These are phyloP conservation scores for Hiodon alosoides DNA, from an alignment of 2,113 vertebrate species.

Conservation along the genomic window DNA sequence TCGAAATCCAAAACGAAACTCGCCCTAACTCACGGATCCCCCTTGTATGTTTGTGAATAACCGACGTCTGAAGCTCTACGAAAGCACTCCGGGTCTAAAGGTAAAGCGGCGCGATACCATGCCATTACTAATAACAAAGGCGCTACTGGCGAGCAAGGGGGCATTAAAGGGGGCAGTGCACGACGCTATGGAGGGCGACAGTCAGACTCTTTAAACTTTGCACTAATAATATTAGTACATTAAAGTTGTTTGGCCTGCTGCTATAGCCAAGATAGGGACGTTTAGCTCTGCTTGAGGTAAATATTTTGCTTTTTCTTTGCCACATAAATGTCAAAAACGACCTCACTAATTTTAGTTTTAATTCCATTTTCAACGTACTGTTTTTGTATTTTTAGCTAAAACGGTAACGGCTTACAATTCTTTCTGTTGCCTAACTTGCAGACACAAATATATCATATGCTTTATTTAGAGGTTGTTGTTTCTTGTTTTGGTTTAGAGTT, in stretches of 20 bases:
- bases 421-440: not conserved
- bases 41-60: conserved; percentile 45
- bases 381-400: conserved; percentile 1
- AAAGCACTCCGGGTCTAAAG: conserved; percentile 59
- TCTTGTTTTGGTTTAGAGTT: conserved; percentile 13
- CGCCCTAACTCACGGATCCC: conserved; percentile 10
- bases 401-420: not conserved
- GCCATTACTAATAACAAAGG: conserved; percentile 78
- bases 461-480: no score
- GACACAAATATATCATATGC: not conserved
- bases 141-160: conserved; percentile 68
- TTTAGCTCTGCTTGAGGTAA: conserved; percentile 4
- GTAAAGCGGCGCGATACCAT: conserved; percentile 70
- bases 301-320: not conserved
- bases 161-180: conserved; percentile 68
- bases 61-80: conserved; percentile 42
- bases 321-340: conserved; percentile 4
- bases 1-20: conserved; percentile 43
- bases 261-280: not conserved
- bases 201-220: conserved; percentile 69
- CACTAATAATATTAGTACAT: conserved; percentile 47
- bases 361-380: conserved; percentile 9
- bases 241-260: conserved; percentile 4
- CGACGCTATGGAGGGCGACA: conserved; percentile 57
- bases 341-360: conserved; percentile 6